phyloP scores from a whole-genome alignment of 2,113 vertebrate species.

The Emydocephalus ijimae region DNA sequence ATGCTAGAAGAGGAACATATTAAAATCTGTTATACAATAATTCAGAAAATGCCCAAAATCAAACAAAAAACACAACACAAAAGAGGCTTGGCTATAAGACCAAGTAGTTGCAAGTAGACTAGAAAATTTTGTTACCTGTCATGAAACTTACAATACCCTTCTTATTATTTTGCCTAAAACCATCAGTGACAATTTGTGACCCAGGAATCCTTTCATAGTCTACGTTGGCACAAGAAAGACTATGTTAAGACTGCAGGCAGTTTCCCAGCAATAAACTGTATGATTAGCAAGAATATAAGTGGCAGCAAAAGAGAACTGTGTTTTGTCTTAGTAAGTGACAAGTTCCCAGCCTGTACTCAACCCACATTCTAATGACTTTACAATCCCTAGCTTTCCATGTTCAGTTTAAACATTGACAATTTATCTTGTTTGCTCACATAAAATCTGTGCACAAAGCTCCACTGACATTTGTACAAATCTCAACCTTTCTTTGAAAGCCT shows the following conservation, averaged over 20 bases:
- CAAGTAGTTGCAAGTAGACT: background rate
- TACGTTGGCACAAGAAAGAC: background rate
- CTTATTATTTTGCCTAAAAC: background rate
- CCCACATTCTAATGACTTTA: background rate
- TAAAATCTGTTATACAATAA: fast-evolving
- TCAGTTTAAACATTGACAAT: background rate
- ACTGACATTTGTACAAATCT: background rate
- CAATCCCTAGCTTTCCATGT: background rate
- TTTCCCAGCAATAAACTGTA: background rate
- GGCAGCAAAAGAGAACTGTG: background rate
- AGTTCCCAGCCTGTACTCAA: background rate
- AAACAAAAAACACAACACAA: background rate
- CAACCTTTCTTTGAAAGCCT: background rate
- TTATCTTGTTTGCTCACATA: background rate
- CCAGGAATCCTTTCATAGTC: background rate
- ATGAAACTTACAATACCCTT: background rate
- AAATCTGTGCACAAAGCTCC: background rate
- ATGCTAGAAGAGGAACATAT: background rate
- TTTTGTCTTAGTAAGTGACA: background rate
- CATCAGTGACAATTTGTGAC: background rate
- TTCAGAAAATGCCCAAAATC: background rate
- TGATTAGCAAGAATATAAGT: background rate
- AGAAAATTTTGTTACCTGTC: background rate
- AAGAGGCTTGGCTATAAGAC: background rate
- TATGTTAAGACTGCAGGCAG: background rate